Conservation (phyloP, 2,797 vertebrate species). For the Gymnoscopelus braueri region DNA sequence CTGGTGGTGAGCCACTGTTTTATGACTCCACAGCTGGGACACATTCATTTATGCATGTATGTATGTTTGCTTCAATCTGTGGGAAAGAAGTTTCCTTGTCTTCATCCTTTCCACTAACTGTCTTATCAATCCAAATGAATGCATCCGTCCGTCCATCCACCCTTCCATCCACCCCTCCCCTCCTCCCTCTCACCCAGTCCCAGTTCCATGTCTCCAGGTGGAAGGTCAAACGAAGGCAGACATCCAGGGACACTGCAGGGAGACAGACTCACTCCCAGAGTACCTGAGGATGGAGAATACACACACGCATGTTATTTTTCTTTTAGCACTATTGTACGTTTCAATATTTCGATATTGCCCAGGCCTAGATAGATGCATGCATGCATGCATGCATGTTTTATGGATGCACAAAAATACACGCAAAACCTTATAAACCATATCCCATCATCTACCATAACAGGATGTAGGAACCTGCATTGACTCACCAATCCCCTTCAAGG, state of each 20-base stretch:
- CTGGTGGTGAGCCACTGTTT: no score
- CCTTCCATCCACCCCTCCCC: background rate
- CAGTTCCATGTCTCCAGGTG: slow-evolving; percentile 89
- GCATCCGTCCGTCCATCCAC: no score
- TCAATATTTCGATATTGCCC: no score
- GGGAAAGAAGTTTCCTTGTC: no score
- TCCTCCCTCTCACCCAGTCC: slow-evolving; percentile 86
- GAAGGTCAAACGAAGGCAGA: slow-evolving; percentile 87
- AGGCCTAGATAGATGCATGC: no score
- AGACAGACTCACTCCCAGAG: slow-evolving; percentile 91
- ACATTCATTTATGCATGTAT: background rate
- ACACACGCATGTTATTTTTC: background rate
- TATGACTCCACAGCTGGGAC: no score
- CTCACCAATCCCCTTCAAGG: slow-evolving; percentile 83
- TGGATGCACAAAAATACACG: no score
- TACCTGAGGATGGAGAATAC: slow-evolving; percentile 76
- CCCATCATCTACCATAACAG: background rate
- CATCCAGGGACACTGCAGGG: slow-evolving; percentile 93
- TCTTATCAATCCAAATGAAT: background rate
- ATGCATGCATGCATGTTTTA: no score
- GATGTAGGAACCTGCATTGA: background rate
- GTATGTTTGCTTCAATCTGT: background rate
- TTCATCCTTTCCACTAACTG: background rate
- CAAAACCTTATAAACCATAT: no score
- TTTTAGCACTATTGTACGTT: no score